Percentiles rank a stretch among this genome's conserved stretches.
These are phyloP conservation scores for Atethmia centrago DNA, from an alignment of 2,888 invertebrate genomes.

Conservation along the genomic window DNA sequence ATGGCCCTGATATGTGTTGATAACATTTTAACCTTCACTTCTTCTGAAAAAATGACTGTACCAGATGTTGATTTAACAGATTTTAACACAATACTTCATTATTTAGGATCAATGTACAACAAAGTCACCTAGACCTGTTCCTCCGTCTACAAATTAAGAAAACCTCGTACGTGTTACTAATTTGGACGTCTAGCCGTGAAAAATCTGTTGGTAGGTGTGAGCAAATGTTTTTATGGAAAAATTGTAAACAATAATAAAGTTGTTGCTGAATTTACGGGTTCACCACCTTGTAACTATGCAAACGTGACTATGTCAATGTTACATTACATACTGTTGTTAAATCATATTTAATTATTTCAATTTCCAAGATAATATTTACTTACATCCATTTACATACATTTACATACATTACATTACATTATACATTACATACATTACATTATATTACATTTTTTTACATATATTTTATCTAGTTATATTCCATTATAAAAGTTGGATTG, in stretches of 20 bases:
- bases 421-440: too few species aligned
- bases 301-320: neutral
- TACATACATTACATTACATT: too few species aligned
- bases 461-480: too few species aligned
- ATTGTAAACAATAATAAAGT: constrained; percentile 27
- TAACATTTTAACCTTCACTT: neutral
- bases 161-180: constrained; percentile 11
- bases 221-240: neutral
- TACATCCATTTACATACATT: too few species aligned
- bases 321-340: too few species aligned
- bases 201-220: neutral
- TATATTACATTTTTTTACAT: too few species aligned
- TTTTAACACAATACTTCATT: constrained; percentile 9
- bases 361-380: too few species aligned
- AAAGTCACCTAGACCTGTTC: constrained; percentile 28
- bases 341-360: too few species aligned
- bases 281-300: neutral
- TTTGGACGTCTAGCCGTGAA: constrained; percentile 4
- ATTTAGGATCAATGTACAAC: neutral
- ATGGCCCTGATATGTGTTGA: neutral
- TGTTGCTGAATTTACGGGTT: constrained; percentile 3
- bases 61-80: neutral
- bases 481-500: too few species aligned
- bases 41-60: neutral
- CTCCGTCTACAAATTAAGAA: neutral